Conservation (phyloP, 2,888 invertebrate species). For the Pseudococcus viburni region DNA sequence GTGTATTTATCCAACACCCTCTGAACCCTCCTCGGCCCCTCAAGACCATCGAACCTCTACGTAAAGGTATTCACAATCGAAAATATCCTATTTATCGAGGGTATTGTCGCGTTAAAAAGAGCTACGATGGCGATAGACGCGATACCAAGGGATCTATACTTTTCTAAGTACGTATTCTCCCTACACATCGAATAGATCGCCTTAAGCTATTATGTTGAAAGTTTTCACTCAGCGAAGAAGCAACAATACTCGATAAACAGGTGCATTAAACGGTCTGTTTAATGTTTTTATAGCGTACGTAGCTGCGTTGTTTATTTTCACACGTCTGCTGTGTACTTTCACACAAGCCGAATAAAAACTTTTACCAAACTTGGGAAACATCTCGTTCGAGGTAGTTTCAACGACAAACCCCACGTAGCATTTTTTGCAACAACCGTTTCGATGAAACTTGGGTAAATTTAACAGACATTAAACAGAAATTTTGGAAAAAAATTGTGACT, state of each 20-base stretch:
- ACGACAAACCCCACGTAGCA: not conserved
- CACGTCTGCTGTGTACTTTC: not conserved
- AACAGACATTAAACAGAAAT: no score
- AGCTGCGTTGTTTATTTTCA: not conserved
- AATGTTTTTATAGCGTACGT: not conserved
- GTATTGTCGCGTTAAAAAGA: not conserved
- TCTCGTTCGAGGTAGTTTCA: not conserved
- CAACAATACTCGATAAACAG: conserved; percentile 6
- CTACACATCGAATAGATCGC: not conserved
- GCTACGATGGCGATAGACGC: not conserved
- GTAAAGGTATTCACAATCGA: not conserved
- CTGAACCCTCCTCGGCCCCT: not conserved
- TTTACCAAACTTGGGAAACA: not conserved
- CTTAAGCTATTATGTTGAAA: conserved; percentile 14
- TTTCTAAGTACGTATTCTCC: not conserved
- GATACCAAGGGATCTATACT: not conserved
- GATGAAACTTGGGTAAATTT: not conserved
- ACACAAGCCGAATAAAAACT: not conserved
- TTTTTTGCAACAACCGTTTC: no score
- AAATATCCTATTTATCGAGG: conserved; percentile 9
- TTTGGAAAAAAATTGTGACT: no score
- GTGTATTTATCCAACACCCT: not conserved
- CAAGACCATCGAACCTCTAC: not conserved
- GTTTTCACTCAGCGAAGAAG: not conserved
- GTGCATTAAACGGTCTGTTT: not conserved